A percentile compares a stretch with the other conserved stretches of the same genome.
phyloP scores from a whole-genome alignment of 2,888 invertebrate genomes.

The Galeruca laticollis region DNA sequence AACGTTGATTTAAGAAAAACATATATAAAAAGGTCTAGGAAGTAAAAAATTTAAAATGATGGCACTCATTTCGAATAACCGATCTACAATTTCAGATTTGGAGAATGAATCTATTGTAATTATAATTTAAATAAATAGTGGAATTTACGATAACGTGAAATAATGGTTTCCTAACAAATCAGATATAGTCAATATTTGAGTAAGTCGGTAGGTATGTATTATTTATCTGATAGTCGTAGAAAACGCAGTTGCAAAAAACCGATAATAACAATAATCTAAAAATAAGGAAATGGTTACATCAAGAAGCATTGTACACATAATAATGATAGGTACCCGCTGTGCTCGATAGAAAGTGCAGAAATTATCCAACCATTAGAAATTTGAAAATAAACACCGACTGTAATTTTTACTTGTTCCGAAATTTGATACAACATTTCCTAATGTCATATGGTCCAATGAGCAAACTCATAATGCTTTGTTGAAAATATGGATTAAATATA shows the following conservation, averaged over 20 bases:
- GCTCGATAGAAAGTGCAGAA: conserved; percentile 49
- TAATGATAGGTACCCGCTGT: conserved; percentile 26
- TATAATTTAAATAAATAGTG: conserved; percentile 4
- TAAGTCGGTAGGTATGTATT: conserved; percentile 18
- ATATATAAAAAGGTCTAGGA: too few relatives aligned
- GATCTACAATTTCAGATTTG: conserved; percentile 8
- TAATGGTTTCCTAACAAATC: conserved; percentile 8
- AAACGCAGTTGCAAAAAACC: conserved; percentile 29
- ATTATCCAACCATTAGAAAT: conserved; percentile 52
- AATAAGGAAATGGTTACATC: conserved; percentile 47
- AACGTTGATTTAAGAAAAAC: too few relatives aligned
- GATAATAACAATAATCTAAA: conserved; percentile 42
- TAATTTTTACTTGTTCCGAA: conserved; percentile 56
- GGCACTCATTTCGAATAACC: too few relatives aligned
- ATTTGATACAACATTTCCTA: conserved; percentile 62
- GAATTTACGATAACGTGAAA: conserved; percentile 4
- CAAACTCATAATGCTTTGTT: conserved; percentile 63
- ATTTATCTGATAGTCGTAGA: conserved; percentile 28
- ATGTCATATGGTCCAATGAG: conserved; percentile 62
- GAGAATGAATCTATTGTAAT: not conserved
- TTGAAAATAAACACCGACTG: conserved; percentile 53
- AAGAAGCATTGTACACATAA: conserved; percentile 40
- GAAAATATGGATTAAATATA: conserved; percentile 59
- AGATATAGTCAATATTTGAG: conserved; percentile 20
- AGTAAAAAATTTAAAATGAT: too few relatives aligned